phyloP scores from a whole-genome alignment of 2,888 invertebrate genomes.

The Cantharis lateralis region DNA sequence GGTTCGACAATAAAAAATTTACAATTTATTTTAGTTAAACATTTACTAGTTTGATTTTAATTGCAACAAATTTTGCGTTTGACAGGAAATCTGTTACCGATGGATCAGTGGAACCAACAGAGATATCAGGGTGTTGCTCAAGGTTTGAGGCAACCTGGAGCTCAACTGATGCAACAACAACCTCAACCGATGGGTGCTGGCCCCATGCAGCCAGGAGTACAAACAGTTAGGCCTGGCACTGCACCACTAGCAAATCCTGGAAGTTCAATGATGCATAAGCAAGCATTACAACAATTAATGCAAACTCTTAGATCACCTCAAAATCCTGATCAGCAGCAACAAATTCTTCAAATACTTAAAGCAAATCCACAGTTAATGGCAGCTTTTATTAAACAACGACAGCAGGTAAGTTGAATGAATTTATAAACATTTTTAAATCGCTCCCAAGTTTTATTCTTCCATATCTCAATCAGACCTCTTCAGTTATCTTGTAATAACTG shows the following conservation, averaged over 20 bases:
- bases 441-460: background rate
- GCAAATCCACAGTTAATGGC: slow-evolving; percentile 95
- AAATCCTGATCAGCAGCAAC: slow-evolving; percentile 89
- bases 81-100: slow-evolving; percentile 59
- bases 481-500: background rate
- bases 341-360: slow-evolving; percentile 86
- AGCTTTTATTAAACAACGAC: slow-evolving; percentile 88
- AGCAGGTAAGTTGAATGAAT: slow-evolving; percentile 53
- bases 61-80: slow-evolving; percentile 13
- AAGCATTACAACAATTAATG: slow-evolving; percentile 85
- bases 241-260: slow-evolving; percentile 39
- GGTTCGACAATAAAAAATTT: no score
- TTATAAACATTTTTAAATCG: background rate
- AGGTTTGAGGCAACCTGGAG: slow-evolving; percentile 58
- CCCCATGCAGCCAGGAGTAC: slow-evolving; percentile 45
- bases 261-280: slow-evolving; percentile 58
- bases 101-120: slow-evolving; percentile 63
- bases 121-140: slow-evolving; percentile 56
- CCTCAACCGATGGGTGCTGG: slow-evolving; percentile 42
- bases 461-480: background rate
- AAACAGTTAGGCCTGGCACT: slow-evolving; percentile 33
- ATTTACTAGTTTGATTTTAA: slow-evolving; percentile 14
- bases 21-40: no score
- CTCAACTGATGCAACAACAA: slow-evolving; percentile 56
- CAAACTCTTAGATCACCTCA: slow-evolving; percentile 88